These are phyloP conservation scores for Caenorhabditis briggsae DNA, from an alignment of 1,140 invertebrate genomes.

Conservation along the genomic window DNA sequence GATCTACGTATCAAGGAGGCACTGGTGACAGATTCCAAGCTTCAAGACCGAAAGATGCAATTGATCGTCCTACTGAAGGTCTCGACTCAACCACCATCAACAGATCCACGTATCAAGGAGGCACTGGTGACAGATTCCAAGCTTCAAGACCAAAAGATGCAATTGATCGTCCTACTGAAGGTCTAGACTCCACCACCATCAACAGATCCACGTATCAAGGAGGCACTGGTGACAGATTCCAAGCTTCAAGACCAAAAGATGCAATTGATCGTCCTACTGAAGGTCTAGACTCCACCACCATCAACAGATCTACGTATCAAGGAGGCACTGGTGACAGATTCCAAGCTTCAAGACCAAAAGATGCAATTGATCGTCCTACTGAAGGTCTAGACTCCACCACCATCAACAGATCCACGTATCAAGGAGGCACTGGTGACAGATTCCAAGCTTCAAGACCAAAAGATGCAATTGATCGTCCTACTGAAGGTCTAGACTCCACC, in stretches of 20 bases:
- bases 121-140: neutral
- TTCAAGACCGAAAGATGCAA: neutral
- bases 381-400: neutral
- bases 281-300: neutral
- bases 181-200: neutral
- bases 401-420: slow-evolving; percentile 15
- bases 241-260: neutral
- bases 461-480: slow-evolving; percentile 11
- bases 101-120: slow-evolving; percentile 14
- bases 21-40: slow-evolving; percentile 4
- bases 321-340: neutral
- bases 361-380: slow-evolving; percentile 8
- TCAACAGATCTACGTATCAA: slow-evolving; percentile 20
- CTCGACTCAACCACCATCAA: neutral
- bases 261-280: slow-evolving; percentile 8
- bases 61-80: slow-evolving; percentile 21
- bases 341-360: neutral
- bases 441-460: neutral
- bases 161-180: slow-evolving; percentile 25
- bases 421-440: slow-evolving; percentile 10
- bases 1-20: slow-evolving; percentile 17
- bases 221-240: neutral
- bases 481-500: neutral
- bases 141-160: neutral
- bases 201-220: slow-evolving; percentile 16